phyloP scores from a whole-genome alignment of 92 coral and sea anemone species.

The Porites cylindrica region DNA sequence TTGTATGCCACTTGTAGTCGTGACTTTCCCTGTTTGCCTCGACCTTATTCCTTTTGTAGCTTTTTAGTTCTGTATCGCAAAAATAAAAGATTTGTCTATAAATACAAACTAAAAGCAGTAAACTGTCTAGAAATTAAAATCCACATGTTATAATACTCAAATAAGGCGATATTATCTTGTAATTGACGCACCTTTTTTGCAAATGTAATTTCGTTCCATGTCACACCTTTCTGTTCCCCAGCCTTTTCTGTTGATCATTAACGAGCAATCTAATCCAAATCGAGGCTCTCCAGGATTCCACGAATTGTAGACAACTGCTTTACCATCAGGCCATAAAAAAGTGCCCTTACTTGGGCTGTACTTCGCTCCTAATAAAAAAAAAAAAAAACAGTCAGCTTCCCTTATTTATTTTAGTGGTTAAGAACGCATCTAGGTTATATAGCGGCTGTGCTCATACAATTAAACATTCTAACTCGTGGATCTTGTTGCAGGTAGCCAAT shows the following conservation, averaged over 20 bases:
- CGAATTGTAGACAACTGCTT: slow-evolving; percentile 60
- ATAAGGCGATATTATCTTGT: background rate
- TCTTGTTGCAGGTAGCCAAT: no score
- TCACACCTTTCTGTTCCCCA: slow-evolving; percentile 94
- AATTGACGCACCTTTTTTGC: slow-evolving; percentile 74
- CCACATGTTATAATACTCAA: no score
- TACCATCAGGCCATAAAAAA: slow-evolving; percentile 85
- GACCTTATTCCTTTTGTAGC: slow-evolving; percentile 36
- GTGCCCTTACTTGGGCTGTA: slow-evolving; percentile 76
- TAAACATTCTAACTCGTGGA: no score
- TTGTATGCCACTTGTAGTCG: slow-evolving; percentile 67
- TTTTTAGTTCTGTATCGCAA: slow-evolving; percentile 49
- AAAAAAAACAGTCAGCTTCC: background rate
- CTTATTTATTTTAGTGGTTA: no score
- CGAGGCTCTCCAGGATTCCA: slow-evolving; percentile 93
- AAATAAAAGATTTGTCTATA: background rate
- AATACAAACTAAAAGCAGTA: no score
- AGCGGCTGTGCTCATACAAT: no score
- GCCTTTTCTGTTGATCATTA: slow-evolving; percentile 64
- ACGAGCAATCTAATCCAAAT: slow-evolving; percentile 86
- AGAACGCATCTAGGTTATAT: no score
- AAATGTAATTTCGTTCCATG: slow-evolving; percentile 73
- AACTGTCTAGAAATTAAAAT: no score
- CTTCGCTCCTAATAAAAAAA: slow-evolving; percentile 74
- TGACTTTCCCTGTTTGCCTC: slow-evolving; percentile 2